These are phyloP conservation scores for Battus philenor DNA, from an alignment of 1,140 invertebrate genomes.

Conservation along the genomic window DNA sequence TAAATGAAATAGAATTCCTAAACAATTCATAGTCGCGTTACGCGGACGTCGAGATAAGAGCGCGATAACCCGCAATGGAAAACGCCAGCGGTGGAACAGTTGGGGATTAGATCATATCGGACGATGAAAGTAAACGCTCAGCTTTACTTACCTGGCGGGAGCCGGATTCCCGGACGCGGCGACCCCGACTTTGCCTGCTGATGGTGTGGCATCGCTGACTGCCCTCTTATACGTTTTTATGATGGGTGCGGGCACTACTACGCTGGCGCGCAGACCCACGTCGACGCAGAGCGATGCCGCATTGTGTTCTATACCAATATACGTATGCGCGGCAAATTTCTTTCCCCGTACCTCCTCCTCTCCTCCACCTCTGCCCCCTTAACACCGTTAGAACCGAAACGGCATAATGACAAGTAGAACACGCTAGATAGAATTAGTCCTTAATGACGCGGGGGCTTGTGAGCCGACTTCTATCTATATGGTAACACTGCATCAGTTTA, in stretches of 20 bases:
- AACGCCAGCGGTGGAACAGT: slow-evolving; percentile 33
- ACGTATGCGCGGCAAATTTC: slow-evolving; percentile 41
- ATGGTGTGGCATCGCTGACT: slow-evolving; percentile 27
- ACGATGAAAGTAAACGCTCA: slow-evolving; percentile 32
- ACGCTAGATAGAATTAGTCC: slow-evolving; percentile 22
- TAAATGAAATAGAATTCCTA: slow-evolving; percentile 15
- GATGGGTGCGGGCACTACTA: slow-evolving; percentile 42
- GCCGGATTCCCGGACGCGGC: slow-evolving; percentile 17
- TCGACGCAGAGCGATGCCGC: slow-evolving; percentile 60
- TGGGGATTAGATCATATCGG: slow-evolving; percentile 32
- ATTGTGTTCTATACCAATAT: slow-evolving; percentile 60
- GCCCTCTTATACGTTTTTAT: slow-evolving; percentile 48
- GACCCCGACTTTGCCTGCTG: slow-evolving; percentile 29
- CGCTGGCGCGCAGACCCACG: slow-evolving; percentile 51
- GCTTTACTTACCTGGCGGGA: slow-evolving; percentile 49
- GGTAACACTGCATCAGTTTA: slow-evolving; percentile 27
- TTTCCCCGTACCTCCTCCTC: slow-evolving; percentile 27
- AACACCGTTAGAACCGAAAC: slow-evolving; percentile 21
- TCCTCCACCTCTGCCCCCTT: slow-evolving; percentile 17
- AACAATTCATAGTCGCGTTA: slow-evolving; percentile 15
- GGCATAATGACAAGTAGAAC: slow-evolving; percentile 30
- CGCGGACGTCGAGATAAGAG: slow-evolving; percentile 29
- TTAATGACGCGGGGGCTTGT: slow-evolving; percentile 15
- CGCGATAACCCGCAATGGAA: slow-evolving; percentile 31
- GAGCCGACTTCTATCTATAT: slow-evolving; percentile 25